phyloP scores from a whole-genome alignment of 2,888 invertebrate species.

The Alviniconcha strummeri region DNA sequence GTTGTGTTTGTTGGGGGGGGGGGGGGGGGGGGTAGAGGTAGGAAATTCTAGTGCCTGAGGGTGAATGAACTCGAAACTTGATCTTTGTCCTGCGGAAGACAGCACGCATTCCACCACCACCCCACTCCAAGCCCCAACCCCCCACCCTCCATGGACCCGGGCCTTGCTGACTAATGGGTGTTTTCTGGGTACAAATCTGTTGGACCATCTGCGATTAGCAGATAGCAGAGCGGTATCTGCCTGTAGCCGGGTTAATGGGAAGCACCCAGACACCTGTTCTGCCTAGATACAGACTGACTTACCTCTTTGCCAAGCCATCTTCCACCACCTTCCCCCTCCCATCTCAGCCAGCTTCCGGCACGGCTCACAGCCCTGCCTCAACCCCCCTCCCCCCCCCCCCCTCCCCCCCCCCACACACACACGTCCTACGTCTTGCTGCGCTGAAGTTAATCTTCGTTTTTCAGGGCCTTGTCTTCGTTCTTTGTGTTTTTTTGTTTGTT shows the following conservation, averaged over 20 bases:
- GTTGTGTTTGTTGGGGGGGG: background rate
- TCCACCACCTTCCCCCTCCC: background rate
- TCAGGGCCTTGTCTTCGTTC: too few species aligned
- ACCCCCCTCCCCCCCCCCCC: background rate
- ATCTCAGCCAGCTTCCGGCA: too few species aligned
- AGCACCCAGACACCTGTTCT: conserved; percentile 16
- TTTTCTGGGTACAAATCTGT: background rate
- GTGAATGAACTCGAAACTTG: too few species aligned
- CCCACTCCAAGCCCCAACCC: background rate
- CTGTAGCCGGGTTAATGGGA: background rate
- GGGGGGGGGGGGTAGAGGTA: too few species aligned
- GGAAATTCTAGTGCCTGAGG: background rate
- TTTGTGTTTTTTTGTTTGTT: too few species aligned
- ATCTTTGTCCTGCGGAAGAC: too few species aligned
- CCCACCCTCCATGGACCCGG: background rate
- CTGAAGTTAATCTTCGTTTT: too few species aligned
- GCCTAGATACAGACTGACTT: background rate
- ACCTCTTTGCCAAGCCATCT: background rate
- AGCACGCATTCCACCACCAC: background rate
- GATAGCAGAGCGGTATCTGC: background rate
- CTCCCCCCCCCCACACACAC: background rate
- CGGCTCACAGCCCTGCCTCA: background rate
- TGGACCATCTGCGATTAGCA: conserved; percentile 1
- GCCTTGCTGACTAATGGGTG: background rate
- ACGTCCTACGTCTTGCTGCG: too few species aligned